Base-by-base conservation (phyloP, 1,140 invertebrate species). In the Copidosoma floridanum region DNA sequence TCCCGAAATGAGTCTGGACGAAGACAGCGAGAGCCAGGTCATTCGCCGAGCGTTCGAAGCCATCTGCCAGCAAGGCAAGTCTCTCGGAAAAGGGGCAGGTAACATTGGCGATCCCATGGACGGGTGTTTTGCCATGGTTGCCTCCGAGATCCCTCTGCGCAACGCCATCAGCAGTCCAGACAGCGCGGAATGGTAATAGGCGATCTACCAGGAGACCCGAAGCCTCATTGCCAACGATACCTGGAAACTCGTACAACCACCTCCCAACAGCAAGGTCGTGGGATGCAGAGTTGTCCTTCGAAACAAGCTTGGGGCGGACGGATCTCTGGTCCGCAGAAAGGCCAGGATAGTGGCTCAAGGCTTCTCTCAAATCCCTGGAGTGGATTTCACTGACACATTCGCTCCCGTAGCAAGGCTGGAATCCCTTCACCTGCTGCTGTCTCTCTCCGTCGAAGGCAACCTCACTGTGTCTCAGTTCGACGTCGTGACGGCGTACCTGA, bases 261-360 rank as follows among this genome's bases (percentile, higher is more conserved):
- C 56, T 1, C 3, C n/a, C n/a, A 24, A 46, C 4, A 3, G n/a
- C 2, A 61, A 61, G 3, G 44, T 61, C 0, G 61, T 65, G n/a
- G 53, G 40, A 14, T 59, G 57, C 11, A 18, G 63, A 27, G 40
- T 27, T 0, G 47, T 57, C 1, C 24, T 64, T 2, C 24, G 57
- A 3, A 61, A 60, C 35, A 65, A 65, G 26, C 48, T 14, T 16
- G 26, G 14, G 3, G 18, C 54, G 16, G 44, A 63, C 57, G 12
- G 66, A 37, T 14, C 44, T 59, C 10, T 61, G 1, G 21, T 32
- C 7, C 48, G 58, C 0, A 52, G 56, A 21, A 66, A 67, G 38
- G 68, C 68, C 0, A 27, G 64, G 20, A 12, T 67, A 1, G 67
- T 65, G 10, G 67, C 61, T 2, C 57, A 61, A 24, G 68, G 66